Evolutionary conservation across 2,113 vertebrate species (phyloP), one percentile per base, ranked within the genome.

Genomic region (Ctenomys sociabilis): DNA sequence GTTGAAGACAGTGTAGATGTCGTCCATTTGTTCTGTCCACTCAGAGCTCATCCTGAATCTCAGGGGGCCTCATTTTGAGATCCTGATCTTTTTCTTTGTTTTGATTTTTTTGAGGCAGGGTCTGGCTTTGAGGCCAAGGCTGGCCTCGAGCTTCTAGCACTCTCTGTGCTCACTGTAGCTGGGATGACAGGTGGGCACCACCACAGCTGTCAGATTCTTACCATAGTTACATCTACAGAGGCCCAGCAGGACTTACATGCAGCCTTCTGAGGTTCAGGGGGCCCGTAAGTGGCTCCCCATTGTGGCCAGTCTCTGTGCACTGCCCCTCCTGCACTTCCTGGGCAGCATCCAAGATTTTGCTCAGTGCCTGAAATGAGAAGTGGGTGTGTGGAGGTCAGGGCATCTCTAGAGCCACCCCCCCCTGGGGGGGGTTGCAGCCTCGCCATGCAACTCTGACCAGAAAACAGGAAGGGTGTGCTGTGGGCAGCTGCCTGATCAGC

Each of bases 391-490:
- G 98, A 98, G 98, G 94, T 98, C 97, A 97, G 75, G 86, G 96
- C 95, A 91, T 96, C 95, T 68, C 96, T 49, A 91, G 95, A 24
- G 26, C 14, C 14, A 11, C 3, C 40, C 5, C 45, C 59, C 40
- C 35, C 21, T 5, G 22, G 5, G 81, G n/a, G 22, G 5, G 81
- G n/a, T 86, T 96, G 77, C 85, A 97, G 96, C 93, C 96, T 85
- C 78, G 43, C 77, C 90, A 84, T 96, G 97, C 95, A 95, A 4
- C 81, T 97, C 96, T 98, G 68, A 94, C 93, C 86, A 98, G 95
- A 98, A 98, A 98, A 98, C 98, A 98, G 98, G 98, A 98, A 98
- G 97, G 95, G 96, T 94, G 92, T 72, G 82, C 95, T 97, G 94
- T 95, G 96, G 96, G 22, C 7, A 72, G 70, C 70, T 2, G 43